Base-by-base conservation (phyloP, 2,113 vertebrate genomes). In the Neopipo cinnamomea region DNA sequence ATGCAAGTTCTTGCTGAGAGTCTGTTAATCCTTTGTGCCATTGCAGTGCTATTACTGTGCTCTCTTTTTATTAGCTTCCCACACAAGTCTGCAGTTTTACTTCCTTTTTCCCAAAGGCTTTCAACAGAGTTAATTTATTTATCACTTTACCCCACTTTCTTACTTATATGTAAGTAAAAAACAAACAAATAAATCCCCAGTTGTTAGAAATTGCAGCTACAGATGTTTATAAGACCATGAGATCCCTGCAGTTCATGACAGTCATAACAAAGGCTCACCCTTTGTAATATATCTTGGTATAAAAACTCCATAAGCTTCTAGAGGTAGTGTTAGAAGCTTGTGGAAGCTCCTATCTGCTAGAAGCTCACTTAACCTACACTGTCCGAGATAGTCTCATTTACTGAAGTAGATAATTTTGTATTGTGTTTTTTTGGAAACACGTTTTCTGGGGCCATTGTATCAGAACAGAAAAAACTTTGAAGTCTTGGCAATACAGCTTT, bases 61-160 rank as follows among this genome's bases (percentile, higher is more conserved):
- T 95, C 30, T 44, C 27, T 85, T 72, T 91, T 86, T 85, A 84
- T 94, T 96, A 77, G 68, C 90, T 94, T 96, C 85, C 96, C 39
- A 90, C 55, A 55, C 35, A 89, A 90, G 59, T 79, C 67, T 96
- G 44, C 39, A 83, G 82, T 35, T 85, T 88, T 89, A 70, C 71
- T 88, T 83, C 46, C 24, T 50, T 80, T 93, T 89, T 86, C 71
- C 61, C 52, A 71, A 77, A 91, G 30, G 63, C 47, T 80, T 85
- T 96, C 46, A 56, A 23, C 53, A 49, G 47, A 83, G 46, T 88
- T 79, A 68, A 70, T 89, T 39, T 78, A 84, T 89, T 92, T 96
- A 52, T 42, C 17, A 44, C 33, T 85, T 94, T 42, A 71, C 11
- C 14, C 1, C 3, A 35, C 85, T 90, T 88, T 90, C 82, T 73